A percentile compares a stretch with the other conserved stretches of the same genome.
Evolutionary conservation across 2,113 vertebrate genomes (phyloP).

Genomic region (Eulacestoma nigropectus): DNA sequence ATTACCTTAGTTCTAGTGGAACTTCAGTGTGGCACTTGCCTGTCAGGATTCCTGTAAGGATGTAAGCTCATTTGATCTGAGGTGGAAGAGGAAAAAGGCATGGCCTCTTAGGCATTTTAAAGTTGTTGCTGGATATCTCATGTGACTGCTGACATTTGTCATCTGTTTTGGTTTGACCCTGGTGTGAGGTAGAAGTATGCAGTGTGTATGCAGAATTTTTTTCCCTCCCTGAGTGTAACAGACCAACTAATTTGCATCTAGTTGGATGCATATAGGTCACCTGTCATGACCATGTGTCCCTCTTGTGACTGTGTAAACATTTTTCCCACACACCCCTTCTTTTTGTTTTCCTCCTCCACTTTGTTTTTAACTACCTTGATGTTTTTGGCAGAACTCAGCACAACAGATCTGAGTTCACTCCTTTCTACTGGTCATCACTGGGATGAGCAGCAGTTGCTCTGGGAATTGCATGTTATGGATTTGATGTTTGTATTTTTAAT

Average conservation of each 20-base stretch:
- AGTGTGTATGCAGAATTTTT: background rate
- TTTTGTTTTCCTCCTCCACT: background rate
- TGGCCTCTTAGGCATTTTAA: background rate
- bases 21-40: background rate
- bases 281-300: background rate
- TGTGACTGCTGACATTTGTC: background rate
- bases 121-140: background rate
- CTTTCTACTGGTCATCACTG: background rate
- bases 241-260: background rate
- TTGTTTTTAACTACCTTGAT: background rate
- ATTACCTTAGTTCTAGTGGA: background rate
- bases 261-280: background rate
- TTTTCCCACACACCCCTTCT: background rate
- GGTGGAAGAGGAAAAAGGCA: background rate
- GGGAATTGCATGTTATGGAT: background rate
- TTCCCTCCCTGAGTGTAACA: background rate
- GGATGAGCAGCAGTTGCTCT: background rate
- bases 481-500: background rate
- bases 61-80: background rate
- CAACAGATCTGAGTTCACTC: background rate
- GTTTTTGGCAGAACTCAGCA: background rate
- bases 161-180: background rate
- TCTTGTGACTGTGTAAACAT: background rate
- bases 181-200: background rate
- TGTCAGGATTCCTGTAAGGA: background rate